Evolutionary conservation across 2,888 invertebrate genomes (phyloP).

Genomic region (Anoplius nigerrimus): DNA sequence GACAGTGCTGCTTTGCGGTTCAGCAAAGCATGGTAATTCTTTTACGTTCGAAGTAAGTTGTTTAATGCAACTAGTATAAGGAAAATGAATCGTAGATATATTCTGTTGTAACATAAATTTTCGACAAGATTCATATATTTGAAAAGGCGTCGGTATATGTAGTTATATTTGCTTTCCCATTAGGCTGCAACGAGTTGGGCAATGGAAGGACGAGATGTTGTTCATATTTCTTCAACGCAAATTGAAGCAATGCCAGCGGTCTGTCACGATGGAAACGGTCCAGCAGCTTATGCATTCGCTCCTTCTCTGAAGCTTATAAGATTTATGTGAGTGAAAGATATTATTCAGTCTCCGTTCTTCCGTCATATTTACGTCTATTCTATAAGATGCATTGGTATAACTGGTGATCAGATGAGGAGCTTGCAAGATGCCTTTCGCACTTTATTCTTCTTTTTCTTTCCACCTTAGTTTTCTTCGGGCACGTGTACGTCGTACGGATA

Average conservation of each 20-base stretch:
- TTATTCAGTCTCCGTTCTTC: constrained; percentile 34
- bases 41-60: constrained; percentile 66
- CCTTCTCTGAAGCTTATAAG: constrained; percentile 64
- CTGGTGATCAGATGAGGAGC: not conserved
- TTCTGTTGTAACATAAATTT: too few relatives aligned
- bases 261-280: constrained; percentile 66
- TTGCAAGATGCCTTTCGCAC: too few relatives aligned
- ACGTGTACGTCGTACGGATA: not conserved
- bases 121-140: too few relatives aligned
- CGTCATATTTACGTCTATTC: too few relatives aligned
- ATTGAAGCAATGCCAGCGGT: constrained; percentile 61
- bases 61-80: not conserved
- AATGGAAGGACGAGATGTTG: constrained; percentile 64
- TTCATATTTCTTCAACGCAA: constrained; percentile 63
- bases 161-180: not conserved
- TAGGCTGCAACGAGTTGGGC: constrained; percentile 70
- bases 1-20: constrained; percentile 60
- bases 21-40: constrained; percentile 54
- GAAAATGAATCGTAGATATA: too few relatives aligned
- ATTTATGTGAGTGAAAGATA: constrained; percentile 65
- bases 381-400: too few relatives aligned
- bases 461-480: constrained; percentile 32
- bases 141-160: constrained; percentile 21
- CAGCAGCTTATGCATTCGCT: constrained; percentile 36
- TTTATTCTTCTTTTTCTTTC: constrained; percentile 1